These are phyloP conservation scores for Holacanthella duospinosa DNA, from an alignment of 2,888 invertebrate species.

Conservation along the genomic window DNA sequence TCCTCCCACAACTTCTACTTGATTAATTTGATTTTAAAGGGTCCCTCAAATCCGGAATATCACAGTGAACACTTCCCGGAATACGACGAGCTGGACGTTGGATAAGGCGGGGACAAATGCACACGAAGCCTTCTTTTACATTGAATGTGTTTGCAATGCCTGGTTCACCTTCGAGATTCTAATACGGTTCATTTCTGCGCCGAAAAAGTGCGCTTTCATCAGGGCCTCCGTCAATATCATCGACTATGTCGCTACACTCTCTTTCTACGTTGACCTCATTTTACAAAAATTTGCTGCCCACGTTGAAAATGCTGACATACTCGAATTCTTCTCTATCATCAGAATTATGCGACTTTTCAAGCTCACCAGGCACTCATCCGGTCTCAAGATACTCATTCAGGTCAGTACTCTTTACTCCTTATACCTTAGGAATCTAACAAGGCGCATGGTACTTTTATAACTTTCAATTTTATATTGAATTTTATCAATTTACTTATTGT, in stretches of 20 bases:
- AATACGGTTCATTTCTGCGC: conserved; percentile 80
- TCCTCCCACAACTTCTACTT: not conserved
- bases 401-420: too few species aligned
- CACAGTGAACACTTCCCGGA: conserved; percentile 63
- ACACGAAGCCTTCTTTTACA: conserved; percentile 94
- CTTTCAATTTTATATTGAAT: not conserved
- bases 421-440: too few species aligned
- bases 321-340: conserved; percentile 96
- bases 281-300: conserved; percentile 82
- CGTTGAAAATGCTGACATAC: conserved; percentile 85
- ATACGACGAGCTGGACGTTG: conserved; percentile 67
- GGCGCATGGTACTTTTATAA: too few species aligned
- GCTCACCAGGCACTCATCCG: conserved; percentile 91
- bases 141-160: conserved; percentile 95
- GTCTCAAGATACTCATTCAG: conserved; percentile 95
- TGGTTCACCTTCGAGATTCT: conserved; percentile 99
- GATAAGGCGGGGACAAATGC: conserved; percentile 84
- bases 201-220: conserved; percentile 72
- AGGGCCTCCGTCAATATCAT: conserved; percentile 91
- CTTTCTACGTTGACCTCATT: conserved; percentile 91
- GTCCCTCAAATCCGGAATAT: conserved; percentile 69
- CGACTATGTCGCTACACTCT: conserved; percentile 96
- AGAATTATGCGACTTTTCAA: conserved; percentile 96
- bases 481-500: too few species aligned
- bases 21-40: not conserved